Conservation (phyloP, 2,113 vertebrate genomes). For the Tachuris rubrigastra region DNA sequence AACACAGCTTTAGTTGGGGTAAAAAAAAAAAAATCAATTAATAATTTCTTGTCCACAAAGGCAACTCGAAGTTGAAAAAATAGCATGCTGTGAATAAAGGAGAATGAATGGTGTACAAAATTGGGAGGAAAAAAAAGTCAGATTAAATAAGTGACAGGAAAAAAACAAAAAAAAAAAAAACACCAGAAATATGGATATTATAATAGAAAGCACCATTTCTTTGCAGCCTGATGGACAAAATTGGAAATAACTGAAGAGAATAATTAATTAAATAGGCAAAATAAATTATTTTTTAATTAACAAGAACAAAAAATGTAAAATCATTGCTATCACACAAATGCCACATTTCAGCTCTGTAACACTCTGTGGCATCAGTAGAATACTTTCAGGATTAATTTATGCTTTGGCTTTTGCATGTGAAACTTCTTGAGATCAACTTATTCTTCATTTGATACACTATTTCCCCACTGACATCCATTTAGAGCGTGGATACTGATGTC, state of each 20-base stretch:
- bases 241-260: background rate
- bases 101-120: background rate
- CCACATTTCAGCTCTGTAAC: background rate
- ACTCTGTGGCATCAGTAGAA: background rate
- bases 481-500: background rate
- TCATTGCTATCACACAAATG: background rate
- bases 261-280: background rate
- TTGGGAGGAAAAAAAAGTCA: fast-evolving
- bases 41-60: background rate
- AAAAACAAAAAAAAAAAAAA: background rate
- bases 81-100: background rate
- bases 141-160: background rate
- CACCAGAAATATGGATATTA: background rate
- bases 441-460: background rate
- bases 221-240: background rate
- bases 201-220: background rate
- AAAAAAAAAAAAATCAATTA: background rate
- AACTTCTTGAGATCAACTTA: background rate
- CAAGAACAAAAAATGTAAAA: background rate
- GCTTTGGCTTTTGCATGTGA: background rate
- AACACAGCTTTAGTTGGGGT: background rate
- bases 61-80: background rate
- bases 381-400: background rate
- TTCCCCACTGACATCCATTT: background rate
- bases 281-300: background rate